Evolutionary conservation across 2,888 invertebrate species (phyloP).

Genomic region (Panorpa germanica): DNA sequence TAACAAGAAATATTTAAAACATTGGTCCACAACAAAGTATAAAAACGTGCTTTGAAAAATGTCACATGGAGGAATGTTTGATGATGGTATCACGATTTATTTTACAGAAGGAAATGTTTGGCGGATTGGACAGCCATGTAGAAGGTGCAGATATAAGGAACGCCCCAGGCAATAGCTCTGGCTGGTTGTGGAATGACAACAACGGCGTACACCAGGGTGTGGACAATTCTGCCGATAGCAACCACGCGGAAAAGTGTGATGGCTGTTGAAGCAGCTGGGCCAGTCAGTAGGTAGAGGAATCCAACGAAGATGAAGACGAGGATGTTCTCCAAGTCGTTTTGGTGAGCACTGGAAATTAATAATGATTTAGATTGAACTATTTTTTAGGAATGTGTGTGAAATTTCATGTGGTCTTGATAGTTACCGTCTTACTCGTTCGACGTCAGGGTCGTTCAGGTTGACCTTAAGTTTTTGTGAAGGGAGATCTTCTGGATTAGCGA

Average conservation of each 20-base stretch:
- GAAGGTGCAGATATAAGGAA: slow-evolving; percentile 22
- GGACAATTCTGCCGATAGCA: slow-evolving; percentile 27
- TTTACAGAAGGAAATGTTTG: too few species aligned
- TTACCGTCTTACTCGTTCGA: slow-evolving; percentile 22
- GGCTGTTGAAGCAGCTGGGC: slow-evolving; percentile 26
- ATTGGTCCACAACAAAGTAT: too few species aligned
- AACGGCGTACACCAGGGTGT: slow-evolving; percentile 35
- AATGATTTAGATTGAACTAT: too few species aligned
- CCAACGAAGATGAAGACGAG: slow-evolving; percentile 30
- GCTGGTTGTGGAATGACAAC: slow-evolving; percentile 30
- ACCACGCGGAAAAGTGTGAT: slow-evolving; percentile 30
- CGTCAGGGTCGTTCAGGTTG: slow-evolving; percentile 18
- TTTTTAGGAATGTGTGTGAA: too few species aligned
- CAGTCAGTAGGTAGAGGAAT: slow-evolving; percentile 28
- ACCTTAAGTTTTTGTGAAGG: slow-evolving; percentile 14
- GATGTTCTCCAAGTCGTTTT: slow-evolving; percentile 41
- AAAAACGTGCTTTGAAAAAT: too few species aligned
- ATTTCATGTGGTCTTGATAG: too few species aligned
- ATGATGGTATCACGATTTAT: too few species aligned
- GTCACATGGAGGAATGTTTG: too few species aligned
- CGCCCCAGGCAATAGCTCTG: slow-evolving; percentile 26
- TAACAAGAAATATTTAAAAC: too few species aligned
- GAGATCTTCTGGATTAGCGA: slow-evolving; percentile 27
- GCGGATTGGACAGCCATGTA: slow-evolving; percentile 29
- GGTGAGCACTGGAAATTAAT: slow-evolving; percentile 29